Evolutionary conservation across 1,140 invertebrate genomes (phyloP), one percentile per base, ranked within the genome.

Genomic region (Lucilia sericata): DNA sequence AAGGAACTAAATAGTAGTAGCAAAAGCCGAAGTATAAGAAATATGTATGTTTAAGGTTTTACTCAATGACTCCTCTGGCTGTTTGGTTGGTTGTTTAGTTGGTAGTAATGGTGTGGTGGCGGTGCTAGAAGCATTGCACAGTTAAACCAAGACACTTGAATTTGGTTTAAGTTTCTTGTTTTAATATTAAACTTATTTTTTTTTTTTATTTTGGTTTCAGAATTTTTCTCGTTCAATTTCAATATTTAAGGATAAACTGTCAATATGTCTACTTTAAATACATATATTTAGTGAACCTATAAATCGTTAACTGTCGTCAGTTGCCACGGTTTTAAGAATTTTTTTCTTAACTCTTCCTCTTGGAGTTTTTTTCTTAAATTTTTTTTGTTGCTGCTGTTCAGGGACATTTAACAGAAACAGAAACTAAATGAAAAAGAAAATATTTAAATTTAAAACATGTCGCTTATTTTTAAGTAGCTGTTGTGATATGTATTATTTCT

Each of bases 211-310:
- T 80, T 30, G 17, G 19, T 21, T 82, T 36, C 55, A 60, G 82
- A 74, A 82, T 80, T 80, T 80, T 80, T 80, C 76, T 80, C 78
- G 60, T 84, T 70, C 83, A 82, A 82, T 84, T 78, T 70, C 36
- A 84, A 84, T 81, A 84, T 84, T 84, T 84, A 85, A 83, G 82
- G 82, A 83, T 65, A 85, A 81, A 85, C 84, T 85, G 84, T 85
- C 84, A 85, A 85, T 83, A 83, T 85, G 82, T 85, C 84, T 85
- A 81, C 80, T 84, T 84, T 84, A 76, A 85, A 83, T 85, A 80
- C 76, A 80, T 80, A 85, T 81, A 85, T 83, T 85, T 81, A 80
- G 76, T 82, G 70, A 80, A 85, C 84, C 83, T 85, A 85, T 83
- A 85, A 85, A 83, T 85, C 84, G 82, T 82, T 82, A 82, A 70